A percentile compares a stretch with the other conserved stretches of the same genome.
These are phyloP conservation scores for Diorhabda sublineata DNA, from an alignment of 1,140 invertebrate species.

Conservation along the genomic window DNA sequence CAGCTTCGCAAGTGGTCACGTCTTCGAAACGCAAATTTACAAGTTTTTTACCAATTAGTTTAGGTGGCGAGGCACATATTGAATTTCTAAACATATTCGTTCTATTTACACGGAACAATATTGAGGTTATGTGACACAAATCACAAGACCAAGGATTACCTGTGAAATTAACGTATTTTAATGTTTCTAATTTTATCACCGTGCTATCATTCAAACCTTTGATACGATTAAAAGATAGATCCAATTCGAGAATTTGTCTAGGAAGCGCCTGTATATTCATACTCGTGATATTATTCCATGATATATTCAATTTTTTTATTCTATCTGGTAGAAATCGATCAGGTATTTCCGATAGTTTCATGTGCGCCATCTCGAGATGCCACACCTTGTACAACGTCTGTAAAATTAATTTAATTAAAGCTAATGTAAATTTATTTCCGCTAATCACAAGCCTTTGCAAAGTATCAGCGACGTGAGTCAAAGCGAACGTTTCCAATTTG, in stretches of 20 bases:
- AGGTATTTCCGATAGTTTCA: constrained; percentile 55
- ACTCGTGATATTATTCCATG: constrained; percentile 50
- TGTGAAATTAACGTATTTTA: constrained; percentile 52
- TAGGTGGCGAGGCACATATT: constrained; percentile 41
- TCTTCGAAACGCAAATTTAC: constrained; percentile 34
- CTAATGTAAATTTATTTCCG: constrained; percentile 55
- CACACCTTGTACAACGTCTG: constrained; percentile 55
- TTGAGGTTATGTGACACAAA: constrained; percentile 55
- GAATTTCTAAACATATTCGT: constrained; percentile 43
- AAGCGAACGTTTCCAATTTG: constrained; percentile 57
- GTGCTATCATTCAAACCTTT: constrained; percentile 54
- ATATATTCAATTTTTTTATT: constrained; percentile 54
- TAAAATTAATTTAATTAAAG: constrained; percentile 50
- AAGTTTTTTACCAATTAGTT: constrained; percentile 35
- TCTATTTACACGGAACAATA: constrained; percentile 48
- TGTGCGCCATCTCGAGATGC: constrained; percentile 56
- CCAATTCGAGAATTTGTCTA: constrained; percentile 54
- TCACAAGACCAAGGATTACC: constrained; percentile 65
- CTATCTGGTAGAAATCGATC: constrained; percentile 52
- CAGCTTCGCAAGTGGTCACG: constrained; percentile 34
- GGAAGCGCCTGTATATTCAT: constrained; percentile 43
- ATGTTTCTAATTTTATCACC: constrained; percentile 52
- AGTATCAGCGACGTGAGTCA: constrained; percentile 58
- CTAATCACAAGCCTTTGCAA: constrained; percentile 61
- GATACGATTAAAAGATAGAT: constrained; percentile 60